Conservation (phyloP, 2,797 vertebrate species). For the Monodelphis domestica region DNA sequence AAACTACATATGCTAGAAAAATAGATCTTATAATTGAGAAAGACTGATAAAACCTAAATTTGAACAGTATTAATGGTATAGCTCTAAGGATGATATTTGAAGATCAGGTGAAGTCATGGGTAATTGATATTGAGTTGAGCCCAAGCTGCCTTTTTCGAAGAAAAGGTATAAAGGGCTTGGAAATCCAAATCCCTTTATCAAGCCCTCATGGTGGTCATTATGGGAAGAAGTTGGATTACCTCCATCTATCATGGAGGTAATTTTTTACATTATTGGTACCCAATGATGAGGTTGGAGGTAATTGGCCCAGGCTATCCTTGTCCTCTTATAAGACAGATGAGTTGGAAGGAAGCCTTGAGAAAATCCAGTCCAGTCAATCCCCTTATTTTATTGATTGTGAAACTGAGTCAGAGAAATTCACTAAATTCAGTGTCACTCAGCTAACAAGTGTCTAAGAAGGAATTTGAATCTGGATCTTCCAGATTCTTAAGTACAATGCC, state of each 20-base stretch:
- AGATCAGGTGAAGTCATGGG: conserved; percentile 32
- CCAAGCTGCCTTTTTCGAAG: conserved; percentile 34
- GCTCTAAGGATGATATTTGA: conserved; percentile 29
- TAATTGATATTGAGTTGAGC: conserved; percentile 25
- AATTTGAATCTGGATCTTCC: background rate
- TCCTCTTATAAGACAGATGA: background rate
- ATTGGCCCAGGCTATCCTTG: conserved; percentile 21
- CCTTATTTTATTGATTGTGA: background rate
- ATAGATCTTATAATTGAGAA: conserved; percentile 24
- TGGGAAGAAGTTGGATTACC: background rate
- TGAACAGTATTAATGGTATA: conserved; percentile 1
- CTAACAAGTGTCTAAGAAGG: background rate
- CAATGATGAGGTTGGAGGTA: conserved; percentile 26
- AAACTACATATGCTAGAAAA: conserved; percentile 52
- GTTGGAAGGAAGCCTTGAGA: background rate
- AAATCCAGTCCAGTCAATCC: background rate
- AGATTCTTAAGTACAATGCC: background rate
- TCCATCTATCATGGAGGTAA: background rate
- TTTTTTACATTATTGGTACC: conserved; percentile 21
- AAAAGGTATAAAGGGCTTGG: conserved; percentile 32
- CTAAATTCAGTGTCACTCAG: background rate
- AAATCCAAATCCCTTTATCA: background rate
- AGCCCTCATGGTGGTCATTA: background rate
- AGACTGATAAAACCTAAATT: conserved; percentile 31
- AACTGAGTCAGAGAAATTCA: background rate